Conservation (phyloP, 1,140 invertebrate genomes). For the Drosophila pseudoobscura region DNA sequence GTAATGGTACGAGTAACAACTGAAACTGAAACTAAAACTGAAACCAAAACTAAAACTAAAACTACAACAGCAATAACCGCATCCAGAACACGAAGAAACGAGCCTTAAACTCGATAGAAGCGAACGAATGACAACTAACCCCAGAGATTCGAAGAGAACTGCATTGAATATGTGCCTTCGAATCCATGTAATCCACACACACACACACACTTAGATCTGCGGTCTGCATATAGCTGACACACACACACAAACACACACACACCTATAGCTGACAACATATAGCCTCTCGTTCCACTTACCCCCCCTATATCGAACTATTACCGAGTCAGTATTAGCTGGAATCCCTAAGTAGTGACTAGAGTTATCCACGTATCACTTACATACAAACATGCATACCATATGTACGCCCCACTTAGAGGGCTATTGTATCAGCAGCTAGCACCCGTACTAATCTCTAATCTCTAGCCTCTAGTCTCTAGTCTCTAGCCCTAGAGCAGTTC, state of each 20-base stretch:
- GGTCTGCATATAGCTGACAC: constrained; percentile 18
- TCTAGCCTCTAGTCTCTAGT: constrained; percentile 3
- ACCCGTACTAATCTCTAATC: constrained; percentile 16
- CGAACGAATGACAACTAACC: constrained; percentile 1
- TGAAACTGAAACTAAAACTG: constrained; percentile 15
- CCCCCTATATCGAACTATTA: constrained; percentile 20
- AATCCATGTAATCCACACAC: constrained; percentile 12
- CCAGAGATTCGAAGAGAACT: constrained; percentile 47
- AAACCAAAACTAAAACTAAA: constrained; percentile 14
- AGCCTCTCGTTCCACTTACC: constrained; percentile 27
- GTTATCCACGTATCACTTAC: constrained; percentile 24
- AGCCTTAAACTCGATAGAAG: no score
- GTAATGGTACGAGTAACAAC: background rate
- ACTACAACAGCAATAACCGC: constrained; percentile 4
- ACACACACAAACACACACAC: background rate
- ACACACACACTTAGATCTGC: constrained; percentile 15
- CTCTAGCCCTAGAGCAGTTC: constrained; percentile 17
- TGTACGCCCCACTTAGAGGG: constrained; percentile 6
- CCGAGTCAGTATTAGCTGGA: constrained; percentile 35
- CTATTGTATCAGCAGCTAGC: constrained; percentile 19
- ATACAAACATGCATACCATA: constrained; percentile 17
- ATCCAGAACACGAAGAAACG: no score
- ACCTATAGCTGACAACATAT: constrained; percentile 20
- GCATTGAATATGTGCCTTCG: constrained; percentile 40
- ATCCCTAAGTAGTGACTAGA: constrained; percentile 37